These are phyloP conservation scores for Neofelis nebulosa DNA, from an alignment of 2,113 vertebrate genomes.

Conservation along the genomic window DNA sequence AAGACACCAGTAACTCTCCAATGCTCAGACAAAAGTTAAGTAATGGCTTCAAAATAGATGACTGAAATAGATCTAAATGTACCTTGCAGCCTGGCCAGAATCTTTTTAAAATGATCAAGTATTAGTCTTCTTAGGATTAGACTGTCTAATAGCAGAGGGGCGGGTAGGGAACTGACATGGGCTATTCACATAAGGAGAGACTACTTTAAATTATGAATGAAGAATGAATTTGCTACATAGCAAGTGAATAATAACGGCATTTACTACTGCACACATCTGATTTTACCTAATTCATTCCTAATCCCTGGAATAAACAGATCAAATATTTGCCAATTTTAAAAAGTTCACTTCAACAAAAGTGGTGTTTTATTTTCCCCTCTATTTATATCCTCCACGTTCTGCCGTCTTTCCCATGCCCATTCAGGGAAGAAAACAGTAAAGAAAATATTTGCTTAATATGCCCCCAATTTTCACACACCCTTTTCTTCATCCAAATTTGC, in stretches of 20 bases:
- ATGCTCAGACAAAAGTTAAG: not conserved
- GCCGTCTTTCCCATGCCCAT: not conserved
- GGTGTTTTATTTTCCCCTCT: not conserved
- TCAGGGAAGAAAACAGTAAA: not conserved
- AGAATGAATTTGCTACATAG: not conserved
- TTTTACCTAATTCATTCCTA: not conserved
- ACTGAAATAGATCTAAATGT: not conserved
- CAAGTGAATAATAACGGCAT: not conserved
- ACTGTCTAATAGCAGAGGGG: not conserved
- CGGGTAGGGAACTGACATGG: not conserved
- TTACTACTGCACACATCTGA: not conserved
- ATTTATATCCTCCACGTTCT: not conserved
- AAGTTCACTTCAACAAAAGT: not conserved
- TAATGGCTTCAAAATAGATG: not conserved
- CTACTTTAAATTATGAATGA: not conserved
- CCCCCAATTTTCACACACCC: not conserved
- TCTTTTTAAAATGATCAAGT: not conserved
- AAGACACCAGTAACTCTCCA: not conserved
- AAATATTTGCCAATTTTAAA: not conserved
- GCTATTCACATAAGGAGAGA: not conserved
- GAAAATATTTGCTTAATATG: not conserved
- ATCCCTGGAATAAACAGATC: not conserved
- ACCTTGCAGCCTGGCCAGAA: not conserved
- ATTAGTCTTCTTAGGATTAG: not conserved
- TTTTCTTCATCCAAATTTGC: slow-evolving; percentile 18